Base-by-base conservation (phyloP, 2,113 vertebrate species). In the Engystomops pustulosus region DNA sequence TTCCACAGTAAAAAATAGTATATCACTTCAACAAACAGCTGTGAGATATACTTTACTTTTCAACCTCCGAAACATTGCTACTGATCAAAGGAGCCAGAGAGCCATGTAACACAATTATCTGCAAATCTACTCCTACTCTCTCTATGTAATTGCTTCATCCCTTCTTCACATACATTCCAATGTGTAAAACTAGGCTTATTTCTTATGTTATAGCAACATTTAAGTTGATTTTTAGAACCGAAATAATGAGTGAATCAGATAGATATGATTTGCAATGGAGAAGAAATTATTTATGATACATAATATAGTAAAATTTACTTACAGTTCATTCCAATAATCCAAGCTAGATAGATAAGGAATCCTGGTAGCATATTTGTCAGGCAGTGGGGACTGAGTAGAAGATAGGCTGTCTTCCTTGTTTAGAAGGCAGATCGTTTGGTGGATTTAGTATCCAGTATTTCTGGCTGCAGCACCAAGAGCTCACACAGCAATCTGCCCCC, bases 241-340 rank as follows among this genome's bases (percentile, higher is more conserved):
- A 72, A 72, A 45, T 30, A 49, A 49, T 49, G 18, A 41, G 5
- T 3, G n/a, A 60, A 14, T 23, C 1, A 58, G 34, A 9, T n/a
- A 38, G 75, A 53, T 36, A 18, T 4, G 1, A 14, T 20, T 5
- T 17, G 32, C 25, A 74, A 2, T 30, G 1, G 4, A 74, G 47
- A 7, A n/a, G 53, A 6, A n/a, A 23, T 12, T 4, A 14, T 23
- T 1, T 20, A 55, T 38, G 55, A 20, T 20, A 58, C 10, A 23
- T 36, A 3, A 55, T 23, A 65, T 15, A 62, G 11, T 86, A 83
- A 86, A n/a, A 38, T 18, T 81, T 87, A 92, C 94, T 95, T 89
- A 95, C 94, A 88, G 41, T 89, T 90, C 83, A 87, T 86, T 85
- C 89, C 90, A 87, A 93, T 60, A 49, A 93, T 86, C 58, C 94